phyloP scores from a whole-genome alignment of 2,113 vertebrate species.

The Hyperoodon ampullatus region DNA sequence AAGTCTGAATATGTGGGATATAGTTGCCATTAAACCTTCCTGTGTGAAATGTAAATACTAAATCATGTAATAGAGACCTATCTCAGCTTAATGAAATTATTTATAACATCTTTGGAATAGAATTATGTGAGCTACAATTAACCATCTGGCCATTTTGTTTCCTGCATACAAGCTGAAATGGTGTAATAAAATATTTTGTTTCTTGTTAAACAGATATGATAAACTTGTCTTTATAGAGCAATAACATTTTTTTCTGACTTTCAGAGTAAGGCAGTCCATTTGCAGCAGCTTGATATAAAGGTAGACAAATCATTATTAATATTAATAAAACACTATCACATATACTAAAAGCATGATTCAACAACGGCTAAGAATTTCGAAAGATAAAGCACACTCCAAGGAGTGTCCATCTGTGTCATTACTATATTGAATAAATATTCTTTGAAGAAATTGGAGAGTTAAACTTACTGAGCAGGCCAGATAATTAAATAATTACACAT shows the following conservation, averaged over 20 bases:
- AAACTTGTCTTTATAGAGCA: neutral
- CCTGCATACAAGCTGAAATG: neutral
- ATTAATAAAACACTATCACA: neutral
- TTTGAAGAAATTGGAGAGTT: conserved; percentile 61
- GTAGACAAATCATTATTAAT: conserved; percentile 15
- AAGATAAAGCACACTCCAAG: conserved; percentile 14
- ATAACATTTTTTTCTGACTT: conserved; percentile 19
- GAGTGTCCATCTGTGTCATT: neutral
- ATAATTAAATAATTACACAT: conserved; percentile 64
- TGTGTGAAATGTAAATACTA: conserved; percentile 38
- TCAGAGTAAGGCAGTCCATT: neutral
- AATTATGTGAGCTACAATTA: conserved; percentile 42
- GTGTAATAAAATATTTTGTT: neutral
- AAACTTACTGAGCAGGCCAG: conserved; percentile 62
- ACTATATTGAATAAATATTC: neutral
- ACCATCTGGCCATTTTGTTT: conserved; percentile 37
- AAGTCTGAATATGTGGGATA: neutral
- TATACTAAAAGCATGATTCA: neutral
- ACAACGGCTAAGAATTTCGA: conserved; percentile 30
- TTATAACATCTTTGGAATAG: conserved; percentile 43
- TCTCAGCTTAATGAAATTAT: conserved; percentile 46
- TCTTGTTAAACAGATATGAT: conserved; percentile 3
- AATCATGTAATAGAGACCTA: conserved; percentile 31
- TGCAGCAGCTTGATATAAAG: conserved; percentile 32
- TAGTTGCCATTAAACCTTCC: conserved; percentile 41